phyloP scores from a whole-genome alignment of 2,888 invertebrate species.

The Sinelater perroti region DNA sequence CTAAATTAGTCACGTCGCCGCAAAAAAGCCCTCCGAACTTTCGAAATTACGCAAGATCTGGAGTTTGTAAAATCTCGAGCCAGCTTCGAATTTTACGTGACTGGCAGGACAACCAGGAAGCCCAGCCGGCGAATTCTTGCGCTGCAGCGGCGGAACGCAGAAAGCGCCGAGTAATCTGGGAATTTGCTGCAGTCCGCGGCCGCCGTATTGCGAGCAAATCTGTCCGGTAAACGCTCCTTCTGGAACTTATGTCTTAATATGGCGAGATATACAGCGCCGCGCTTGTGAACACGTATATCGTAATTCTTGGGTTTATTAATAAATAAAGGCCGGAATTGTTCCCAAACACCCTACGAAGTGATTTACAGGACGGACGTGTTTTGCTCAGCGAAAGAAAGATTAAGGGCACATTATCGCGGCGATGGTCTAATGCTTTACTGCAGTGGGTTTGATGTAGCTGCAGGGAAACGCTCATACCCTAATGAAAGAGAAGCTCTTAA shows the following conservation, averaged over 20 bases:
- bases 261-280: conserved; percentile 5
- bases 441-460: no score
- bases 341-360: conserved; percentile 7
- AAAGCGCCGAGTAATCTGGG: conserved; percentile 13
- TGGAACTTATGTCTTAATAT: conserved; percentile 18
- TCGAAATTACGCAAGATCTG: conserved; percentile 35
- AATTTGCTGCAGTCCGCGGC: conserved; percentile 1
- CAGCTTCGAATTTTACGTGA: conserved; percentile 34
- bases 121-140: conserved; percentile 9
- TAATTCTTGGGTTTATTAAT: conserved; percentile 22
- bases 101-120: conserved; percentile 21
- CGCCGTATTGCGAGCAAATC: neutral
- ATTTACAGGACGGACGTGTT: conserved; percentile 8
- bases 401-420: no score
- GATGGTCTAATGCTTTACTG: no score
- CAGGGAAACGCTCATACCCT: no score
- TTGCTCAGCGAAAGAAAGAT: conserved; percentile 1
- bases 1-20: conserved; percentile 29
- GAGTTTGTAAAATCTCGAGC: conserved; percentile 34
- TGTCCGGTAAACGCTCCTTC: conserved; percentile 11
- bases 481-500: no score
- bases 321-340: conserved; percentile 20
- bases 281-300: conserved; percentile 18
- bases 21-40: conserved; percentile 29
- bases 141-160: conserved; percentile 8